Base-by-base conservation (phyloP, 1,140 invertebrate genomes). In the Myzus persicae region DNA sequence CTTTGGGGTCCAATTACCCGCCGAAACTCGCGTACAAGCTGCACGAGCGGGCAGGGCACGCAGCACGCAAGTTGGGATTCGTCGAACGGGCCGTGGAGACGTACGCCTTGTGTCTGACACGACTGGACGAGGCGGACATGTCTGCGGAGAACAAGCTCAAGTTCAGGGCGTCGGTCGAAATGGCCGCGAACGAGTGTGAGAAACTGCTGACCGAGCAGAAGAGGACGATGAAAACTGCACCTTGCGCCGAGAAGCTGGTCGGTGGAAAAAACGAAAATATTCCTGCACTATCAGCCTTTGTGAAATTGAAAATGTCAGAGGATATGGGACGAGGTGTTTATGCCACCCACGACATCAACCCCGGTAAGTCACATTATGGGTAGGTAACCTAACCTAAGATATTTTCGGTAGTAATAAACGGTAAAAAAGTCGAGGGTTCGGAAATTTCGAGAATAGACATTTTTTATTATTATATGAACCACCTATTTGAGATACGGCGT, bases 241-340 rank as follows among this genome's bases (percentile, higher is more conserved):
- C 14, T 18, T 18, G 42, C 42, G 42, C 14, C 31, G 59, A 76
- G n/a, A 11, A 76, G 14, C 31, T 76, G 3, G 59, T 76, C 18
- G 76, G 76, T 0, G 76, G 76, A 38, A 82, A 8, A 38, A 82
- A 82, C 8, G 76, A 82, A 82, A 38, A 38, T 7, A 38, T 82
- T 24, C 76, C 76, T 38, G 76, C 76, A 7, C 36, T 82, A 2
- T 82, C 76, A 1, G 76, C 76, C 18, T 38, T 82, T 24, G n/a
- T 82, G 22, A 36, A 82, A 82, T 18, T 82, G 22, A 82, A 38
- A 82, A 38, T 82, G 76, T 22, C 76, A 7, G 5, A 82, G 0
- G 20, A 82, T 82, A 82, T 82, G 76, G 76, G 36, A 82, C n/a
- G 76, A 38, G 76, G 76, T 38, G 76, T 82, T 82, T 82, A 22